phyloP scores from a whole-genome alignment of 2,113 vertebrate genomes.

The Phoenicopterus ruber region DNA sequence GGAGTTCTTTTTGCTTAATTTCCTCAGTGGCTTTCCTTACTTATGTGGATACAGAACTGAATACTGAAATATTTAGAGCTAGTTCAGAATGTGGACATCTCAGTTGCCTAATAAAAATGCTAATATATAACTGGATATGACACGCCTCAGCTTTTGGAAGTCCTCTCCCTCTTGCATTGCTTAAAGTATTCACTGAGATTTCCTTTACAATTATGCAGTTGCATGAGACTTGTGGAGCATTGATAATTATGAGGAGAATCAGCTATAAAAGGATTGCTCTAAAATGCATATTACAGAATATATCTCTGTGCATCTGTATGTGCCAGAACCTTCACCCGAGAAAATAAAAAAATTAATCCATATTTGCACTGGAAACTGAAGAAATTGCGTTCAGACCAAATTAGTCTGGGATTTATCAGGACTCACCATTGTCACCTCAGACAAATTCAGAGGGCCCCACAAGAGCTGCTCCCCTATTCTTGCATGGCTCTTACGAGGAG shows the following conservation, averaged over 20 bases:
- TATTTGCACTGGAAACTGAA: neutral
- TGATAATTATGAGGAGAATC: neutral
- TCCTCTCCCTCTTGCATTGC: neutral
- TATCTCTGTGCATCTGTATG: neutral
- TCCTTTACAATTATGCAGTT: neutral
- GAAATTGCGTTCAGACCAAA: neutral
- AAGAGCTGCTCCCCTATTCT: neutral
- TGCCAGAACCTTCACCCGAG: neutral
- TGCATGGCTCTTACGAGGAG: neutral
- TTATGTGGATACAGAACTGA: neutral
- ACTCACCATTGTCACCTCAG: neutral
- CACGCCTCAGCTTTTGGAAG: neutral
- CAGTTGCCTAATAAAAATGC: neutral
- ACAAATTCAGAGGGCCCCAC: neutral
- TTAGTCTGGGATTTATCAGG: neutral
- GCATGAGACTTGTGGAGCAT: neutral
- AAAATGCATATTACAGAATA: neutral
- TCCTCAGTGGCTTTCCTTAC: neutral
- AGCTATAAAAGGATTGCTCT: neutral
- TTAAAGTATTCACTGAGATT: neutral
- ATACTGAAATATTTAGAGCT: neutral
- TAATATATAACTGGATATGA: neutral
- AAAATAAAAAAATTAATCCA: neutral
- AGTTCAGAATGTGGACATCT: neutral
- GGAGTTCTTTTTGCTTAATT: neutral